Evolutionary conservation across 2,113 vertebrate genomes (phyloP).

Genomic region (Tinamus guttatus): DNA sequence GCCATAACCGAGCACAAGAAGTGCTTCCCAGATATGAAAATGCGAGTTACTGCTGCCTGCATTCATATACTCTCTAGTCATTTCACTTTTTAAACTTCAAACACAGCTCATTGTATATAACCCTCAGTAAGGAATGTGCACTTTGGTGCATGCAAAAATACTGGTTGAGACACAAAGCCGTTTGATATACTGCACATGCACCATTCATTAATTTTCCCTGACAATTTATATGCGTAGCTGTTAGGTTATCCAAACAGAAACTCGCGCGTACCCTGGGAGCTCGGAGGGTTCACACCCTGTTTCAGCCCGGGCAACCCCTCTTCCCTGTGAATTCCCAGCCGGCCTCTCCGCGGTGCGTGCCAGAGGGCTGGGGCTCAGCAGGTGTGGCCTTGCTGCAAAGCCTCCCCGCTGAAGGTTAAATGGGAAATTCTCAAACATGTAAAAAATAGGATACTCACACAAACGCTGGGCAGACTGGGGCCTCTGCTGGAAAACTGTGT

Average conservation of each 20-base stretch:
- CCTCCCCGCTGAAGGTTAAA: slow-evolving; percentile 8
- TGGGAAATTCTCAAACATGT: neutral
- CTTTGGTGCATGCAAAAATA: slow-evolving; percentile 56
- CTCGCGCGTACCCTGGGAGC: neutral
- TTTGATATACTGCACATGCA: slow-evolving; percentile 38
- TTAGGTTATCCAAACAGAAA: slow-evolving; percentile 52
- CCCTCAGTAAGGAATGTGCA: neutral
- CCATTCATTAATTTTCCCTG: slow-evolving; percentile 17
- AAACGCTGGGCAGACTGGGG: neutral
- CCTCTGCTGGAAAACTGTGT: neutral
- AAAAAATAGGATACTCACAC: neutral
- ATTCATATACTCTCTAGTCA: neutral
- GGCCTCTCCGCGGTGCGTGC: neutral
- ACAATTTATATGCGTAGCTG: slow-evolving; percentile 28
- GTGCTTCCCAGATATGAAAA: neutral
- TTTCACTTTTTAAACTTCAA: slow-evolving; percentile 14
- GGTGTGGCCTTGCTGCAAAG: slow-evolving; percentile 49
- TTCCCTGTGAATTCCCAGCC: neutral
- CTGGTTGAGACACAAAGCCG: slow-evolving; percentile 19
- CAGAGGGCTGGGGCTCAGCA: slow-evolving; percentile 42
- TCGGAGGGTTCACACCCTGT: slow-evolving; percentile 23
- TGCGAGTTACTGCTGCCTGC: neutral
- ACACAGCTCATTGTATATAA: neutral
- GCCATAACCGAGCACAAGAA: neutral
- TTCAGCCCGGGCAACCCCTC: slow-evolving; percentile 21